These are phyloP conservation scores for Leptopilina boulardi DNA, from an alignment of 1,140 invertebrate genomes.

Conservation along the genomic window DNA sequence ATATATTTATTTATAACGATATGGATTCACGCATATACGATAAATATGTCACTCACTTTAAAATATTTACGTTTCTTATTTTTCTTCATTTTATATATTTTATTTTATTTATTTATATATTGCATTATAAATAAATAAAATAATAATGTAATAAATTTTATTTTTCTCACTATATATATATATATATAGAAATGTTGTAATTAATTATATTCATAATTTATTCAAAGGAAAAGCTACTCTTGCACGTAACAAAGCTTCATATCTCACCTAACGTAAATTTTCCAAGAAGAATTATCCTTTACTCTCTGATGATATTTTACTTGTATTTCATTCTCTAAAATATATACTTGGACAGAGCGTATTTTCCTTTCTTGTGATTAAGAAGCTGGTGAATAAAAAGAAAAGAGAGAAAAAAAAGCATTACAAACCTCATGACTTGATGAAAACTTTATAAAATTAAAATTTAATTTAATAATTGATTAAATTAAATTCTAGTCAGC, in stretches of 20 bases:
- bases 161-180: background rate
- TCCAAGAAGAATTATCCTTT: background rate
- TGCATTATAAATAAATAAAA: no score
- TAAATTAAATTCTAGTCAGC: no score
- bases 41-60: background rate
- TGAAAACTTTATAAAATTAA: no score
- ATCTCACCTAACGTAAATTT: background rate
- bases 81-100: background rate
- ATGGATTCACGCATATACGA: background rate
- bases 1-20: background rate
- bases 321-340: background rate
- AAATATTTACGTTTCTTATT: no score
- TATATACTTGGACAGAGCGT: no score
- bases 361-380: no score
- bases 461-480: no score
- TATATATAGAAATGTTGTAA: background rate
- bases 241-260: background rate
- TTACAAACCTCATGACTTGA: no score
- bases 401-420: no score
- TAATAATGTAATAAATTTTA: no score
- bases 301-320: background rate
- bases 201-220: background rate
- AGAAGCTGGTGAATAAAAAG: no score
- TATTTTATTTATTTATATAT: background rate
- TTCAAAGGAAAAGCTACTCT: background rate